Base-by-base conservation (phyloP, 2,113 vertebrate species). In the Sinocyclocheilus grahami region DNA sequence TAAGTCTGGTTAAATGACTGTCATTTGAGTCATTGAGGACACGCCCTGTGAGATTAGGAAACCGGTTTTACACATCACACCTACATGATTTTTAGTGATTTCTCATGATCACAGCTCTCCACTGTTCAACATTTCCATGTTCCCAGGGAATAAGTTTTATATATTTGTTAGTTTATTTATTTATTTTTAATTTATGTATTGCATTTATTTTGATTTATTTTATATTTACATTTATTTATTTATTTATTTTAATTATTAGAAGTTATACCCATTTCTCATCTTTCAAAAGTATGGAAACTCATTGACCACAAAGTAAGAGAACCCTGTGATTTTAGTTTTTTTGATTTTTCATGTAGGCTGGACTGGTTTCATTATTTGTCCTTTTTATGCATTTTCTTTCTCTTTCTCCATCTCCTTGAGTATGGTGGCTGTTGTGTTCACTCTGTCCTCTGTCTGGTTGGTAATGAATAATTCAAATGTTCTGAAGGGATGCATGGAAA, bases 391-490 rank as follows among this genome's bases (percentile, higher is more conserved):
- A 9, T 71, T 86, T 77, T 39, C 46, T 37, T 88, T 89, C 84
- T 92, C 89, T 90, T 89, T 91, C 91, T 93, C 92, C 91, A 94
- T 95, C 94, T 94, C 93, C 94, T 95, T 95, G 93, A 92, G 93
- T 92, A 94, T 94, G 91, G 88, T 83, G 88, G 89, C 93, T 87
- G 91, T 91, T 92, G 90, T 92, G 93, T 90, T 94, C 92, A 87
- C 89, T 91, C 91, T 94, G 91, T 89, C 87, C 91, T 91, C 90
- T 91, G 90, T 93, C 92, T 83, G 76, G 74, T 81, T 83, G 58
- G 55, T 83, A 85, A 95, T 95, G 94, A 94, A 95, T 95, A 93
- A 95, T 95, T 95, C 93, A 95, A 91, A 91, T 85, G 84, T 90
- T 91, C 90, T 90, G 92, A 93, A 93, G 92, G 92, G 91, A 92